A percentile compares a stretch with the other conserved stretches of the same genome.
These are phyloP conservation scores for Allophyes oxyacanthae DNA, from an alignment of 2,888 invertebrate species.

Conservation along the genomic window DNA sequence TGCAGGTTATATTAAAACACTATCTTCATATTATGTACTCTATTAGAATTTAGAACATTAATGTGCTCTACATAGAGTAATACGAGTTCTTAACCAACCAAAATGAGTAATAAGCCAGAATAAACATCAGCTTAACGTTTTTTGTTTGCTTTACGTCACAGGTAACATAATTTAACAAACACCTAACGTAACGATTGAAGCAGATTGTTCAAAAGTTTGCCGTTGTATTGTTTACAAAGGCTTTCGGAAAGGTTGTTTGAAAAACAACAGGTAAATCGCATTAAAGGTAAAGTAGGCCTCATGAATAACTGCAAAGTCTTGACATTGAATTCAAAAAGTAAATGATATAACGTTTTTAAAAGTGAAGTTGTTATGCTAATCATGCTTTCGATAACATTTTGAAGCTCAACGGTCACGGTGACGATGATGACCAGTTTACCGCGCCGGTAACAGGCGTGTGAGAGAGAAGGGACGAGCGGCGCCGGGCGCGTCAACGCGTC, in stretches of 20 bases:
- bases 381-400: constrained; percentile 56
- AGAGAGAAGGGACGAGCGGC: constrained; percentile 70
- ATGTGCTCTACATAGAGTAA: too few relatives aligned
- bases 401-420: constrained; percentile 73
- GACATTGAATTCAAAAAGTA: constrained; percentile 35
- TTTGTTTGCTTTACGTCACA: constrained; percentile 20
- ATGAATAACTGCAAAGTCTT: constrained; percentile 30
- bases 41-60: too few relatives aligned
- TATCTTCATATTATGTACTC: too few relatives aligned
- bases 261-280: constrained; percentile 33
- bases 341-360: constrained; percentile 32
- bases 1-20: too few relatives aligned
- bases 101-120: constrained; percentile 1
- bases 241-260: constrained; percentile 25
- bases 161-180: constrained; percentile 38
- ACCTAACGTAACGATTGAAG: constrained; percentile 34
- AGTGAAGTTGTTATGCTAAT: constrained; percentile 41
- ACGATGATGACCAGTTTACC: constrained; percentile 74
- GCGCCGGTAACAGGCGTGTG: constrained; percentile 65
- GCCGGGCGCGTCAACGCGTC: constrained; percentile 72
- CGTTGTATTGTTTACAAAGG: constrained; percentile 23
- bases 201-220: constrained; percentile 12
- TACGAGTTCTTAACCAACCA: neutral
- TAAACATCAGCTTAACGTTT: constrained; percentile 4
- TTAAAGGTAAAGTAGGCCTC: constrained; percentile 16